Percentiles rank a stretch among this genome's conserved stretches.
Evolutionary conservation across 2,888 invertebrate species (phyloP).

Genomic region (Teleiodes luculella): DNA sequence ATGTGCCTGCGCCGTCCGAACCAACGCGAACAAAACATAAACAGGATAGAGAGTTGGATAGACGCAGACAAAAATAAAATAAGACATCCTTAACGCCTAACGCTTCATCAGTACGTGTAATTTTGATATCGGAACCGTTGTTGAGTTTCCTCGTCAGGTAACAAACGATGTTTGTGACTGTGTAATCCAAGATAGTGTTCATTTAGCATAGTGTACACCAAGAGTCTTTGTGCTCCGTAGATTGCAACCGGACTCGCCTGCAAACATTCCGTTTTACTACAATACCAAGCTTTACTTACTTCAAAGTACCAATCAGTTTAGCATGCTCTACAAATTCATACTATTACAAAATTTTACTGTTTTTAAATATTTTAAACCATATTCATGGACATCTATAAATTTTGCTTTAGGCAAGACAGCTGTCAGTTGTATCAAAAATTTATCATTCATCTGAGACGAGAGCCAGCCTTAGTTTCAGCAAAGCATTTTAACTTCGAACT

Average conservation of each 20-base stretch:
- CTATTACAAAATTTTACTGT: neutral
- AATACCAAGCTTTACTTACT: constrained; percentile 16
- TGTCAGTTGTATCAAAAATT: no score
- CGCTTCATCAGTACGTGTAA: constrained; percentile 18
- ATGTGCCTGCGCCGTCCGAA: constrained; percentile 50
- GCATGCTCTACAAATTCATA: constrained; percentile 10
- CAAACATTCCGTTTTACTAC: constrained; percentile 45
- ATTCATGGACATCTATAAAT: neutral
- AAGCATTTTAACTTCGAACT: no score
- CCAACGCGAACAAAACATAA: constrained; percentile 49
- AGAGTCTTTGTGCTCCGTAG: constrained; percentile 79
- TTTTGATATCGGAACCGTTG: neutral
- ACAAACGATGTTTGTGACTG: constrained; percentile 71
- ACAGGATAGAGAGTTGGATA: constrained; percentile 71
- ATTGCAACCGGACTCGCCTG: constrained; percentile 77
- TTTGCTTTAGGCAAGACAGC: neutral
- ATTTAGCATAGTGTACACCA: constrained; percentile 72
- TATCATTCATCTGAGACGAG: no score
- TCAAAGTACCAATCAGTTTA: constrained; percentile 1
- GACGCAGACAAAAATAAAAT: constrained; percentile 61
- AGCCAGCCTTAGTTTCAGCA: no score
- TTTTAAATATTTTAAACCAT: neutral
- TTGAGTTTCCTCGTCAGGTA: neutral
- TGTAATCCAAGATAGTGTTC: constrained; percentile 78
- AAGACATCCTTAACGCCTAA: constrained; percentile 34